These are phyloP conservation scores for Carlito syrichta DNA, from an alignment of 2,113 vertebrate genomes.

Conservation along the genomic window DNA sequence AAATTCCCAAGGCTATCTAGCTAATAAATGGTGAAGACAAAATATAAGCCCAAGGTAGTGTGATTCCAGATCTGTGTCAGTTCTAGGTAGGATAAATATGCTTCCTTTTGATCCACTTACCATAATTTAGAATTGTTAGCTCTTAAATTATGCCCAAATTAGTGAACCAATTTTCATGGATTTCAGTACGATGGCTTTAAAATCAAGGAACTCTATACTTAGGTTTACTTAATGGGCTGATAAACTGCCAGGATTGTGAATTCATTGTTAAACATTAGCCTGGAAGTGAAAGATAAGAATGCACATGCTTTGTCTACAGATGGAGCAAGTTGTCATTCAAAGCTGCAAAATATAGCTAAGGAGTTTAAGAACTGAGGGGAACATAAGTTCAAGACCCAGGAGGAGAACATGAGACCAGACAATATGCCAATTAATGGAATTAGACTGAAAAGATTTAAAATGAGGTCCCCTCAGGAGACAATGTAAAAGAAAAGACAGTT, in stretches of 20 bases:
- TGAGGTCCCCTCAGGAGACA: conserved; percentile 78
- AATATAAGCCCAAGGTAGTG: neutral
- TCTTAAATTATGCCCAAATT: conserved; percentile 74
- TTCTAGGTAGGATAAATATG: neutral
- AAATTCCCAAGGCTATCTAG: neutral
- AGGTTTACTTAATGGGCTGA: conserved; percentile 74
- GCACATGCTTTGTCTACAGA: conserved; percentile 77
- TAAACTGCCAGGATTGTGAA: conserved; percentile 71
- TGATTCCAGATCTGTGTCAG: neutral
- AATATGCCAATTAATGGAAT: conserved; percentile 85
- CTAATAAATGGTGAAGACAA: neutral
- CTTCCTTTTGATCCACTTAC: conserved; percentile 69
- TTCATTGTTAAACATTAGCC: conserved; percentile 80
- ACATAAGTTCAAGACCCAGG: conserved; percentile 79
- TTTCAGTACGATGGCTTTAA: conserved; percentile 74
- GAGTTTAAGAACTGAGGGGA: conserved; percentile 75
- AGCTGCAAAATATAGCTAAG: conserved; percentile 72
- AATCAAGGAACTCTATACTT: conserved; percentile 64
- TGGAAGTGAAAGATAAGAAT: conserved; percentile 83
- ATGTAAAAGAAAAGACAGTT: conserved; percentile 75
- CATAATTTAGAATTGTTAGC: conserved; percentile 73
- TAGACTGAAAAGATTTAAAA: conserved; percentile 81
- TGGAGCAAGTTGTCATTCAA: conserved; percentile 80
- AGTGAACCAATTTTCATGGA: conserved; percentile 69
- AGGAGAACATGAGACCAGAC: conserved; percentile 78